phyloP scores from a whole-genome alignment of 2,797 vertebrate species.

The Trachurus trachurus region DNA sequence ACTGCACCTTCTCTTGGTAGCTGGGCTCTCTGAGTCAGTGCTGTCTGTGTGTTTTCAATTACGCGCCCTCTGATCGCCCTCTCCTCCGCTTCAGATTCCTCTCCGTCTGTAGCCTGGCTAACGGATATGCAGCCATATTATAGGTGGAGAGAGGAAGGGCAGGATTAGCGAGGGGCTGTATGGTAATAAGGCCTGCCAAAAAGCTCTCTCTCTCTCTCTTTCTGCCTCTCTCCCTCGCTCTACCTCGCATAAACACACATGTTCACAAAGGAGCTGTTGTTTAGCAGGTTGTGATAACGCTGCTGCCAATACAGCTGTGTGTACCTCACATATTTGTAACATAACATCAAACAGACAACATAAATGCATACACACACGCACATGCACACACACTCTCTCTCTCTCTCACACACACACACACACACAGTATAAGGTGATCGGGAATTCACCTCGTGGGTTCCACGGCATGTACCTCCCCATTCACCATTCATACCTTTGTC shows the following conservation, averaged over 20 bases:
- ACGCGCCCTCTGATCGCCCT: conserved; percentile 80
- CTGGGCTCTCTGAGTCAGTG: conserved; percentile 74
- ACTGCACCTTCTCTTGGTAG: conserved; percentile 80
- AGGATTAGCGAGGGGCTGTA: conserved; percentile 67
- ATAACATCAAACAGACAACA: conserved; percentile 46
- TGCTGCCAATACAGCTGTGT: conserved; percentile 47
- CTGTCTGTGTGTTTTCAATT: conserved; percentile 87
- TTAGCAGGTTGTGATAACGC: conserved; percentile 63
- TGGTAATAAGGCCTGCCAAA: conserved; percentile 68
- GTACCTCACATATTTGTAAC: conserved; percentile 58
- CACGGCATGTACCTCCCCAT: conserved; percentile 34
- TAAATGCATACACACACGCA: conserved; percentile 13
- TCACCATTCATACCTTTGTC: conserved; percentile 54
- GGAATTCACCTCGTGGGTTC: conserved; percentile 42
- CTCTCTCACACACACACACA: conserved; percentile 7
- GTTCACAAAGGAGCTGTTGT: conserved; percentile 73
- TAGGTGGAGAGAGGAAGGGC: conserved; percentile 72
- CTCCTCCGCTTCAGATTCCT: conserved; percentile 70
- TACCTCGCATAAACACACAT: conserved; percentile 62
- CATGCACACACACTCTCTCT: not conserved
- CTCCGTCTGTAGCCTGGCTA: conserved; percentile 59
- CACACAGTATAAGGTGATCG: conserved; percentile 45
- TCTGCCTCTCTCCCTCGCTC: conserved; percentile 44
- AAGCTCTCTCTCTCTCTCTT: conserved; percentile 31
- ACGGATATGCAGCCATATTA: conserved; percentile 71